A percentile compares a stretch with the other conserved stretches of the same genome.
Conservation (phyloP, 2,888 invertebrate genomes). For the Drosophila diplacantha region DNA sequence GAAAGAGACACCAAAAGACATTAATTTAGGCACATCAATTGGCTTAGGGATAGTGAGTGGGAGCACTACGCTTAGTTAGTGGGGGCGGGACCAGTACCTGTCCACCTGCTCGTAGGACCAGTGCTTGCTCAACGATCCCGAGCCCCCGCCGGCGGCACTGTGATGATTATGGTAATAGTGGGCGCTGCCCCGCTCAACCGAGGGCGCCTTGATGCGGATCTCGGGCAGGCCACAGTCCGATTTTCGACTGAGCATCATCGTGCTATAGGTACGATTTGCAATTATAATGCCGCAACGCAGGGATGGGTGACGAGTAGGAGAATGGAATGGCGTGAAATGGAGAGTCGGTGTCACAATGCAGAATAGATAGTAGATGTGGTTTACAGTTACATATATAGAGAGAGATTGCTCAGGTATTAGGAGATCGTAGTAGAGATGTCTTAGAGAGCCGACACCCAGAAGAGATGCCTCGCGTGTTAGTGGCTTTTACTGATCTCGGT, state of each 20-base stretch:
- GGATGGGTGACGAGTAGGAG: slow-evolving; percentile 35
- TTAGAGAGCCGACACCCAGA: slow-evolving; percentile 14
- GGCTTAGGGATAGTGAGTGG: slow-evolving; percentile 24
- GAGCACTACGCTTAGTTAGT: slow-evolving; percentile 37
- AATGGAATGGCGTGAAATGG: slow-evolving; percentile 37
- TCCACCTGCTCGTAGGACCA: slow-evolving; percentile 76
- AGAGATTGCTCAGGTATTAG: slow-evolving; percentile 35
- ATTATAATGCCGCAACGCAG: slow-evolving; percentile 9
- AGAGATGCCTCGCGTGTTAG: slow-evolving; percentile 18
- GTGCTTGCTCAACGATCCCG: slow-evolving; percentile 74
- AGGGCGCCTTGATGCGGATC: slow-evolving; percentile 89
- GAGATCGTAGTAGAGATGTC: slow-evolving; percentile 34
- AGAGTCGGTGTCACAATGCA: slow-evolving; percentile 35
- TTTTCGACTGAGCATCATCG: slow-evolving; percentile 79
- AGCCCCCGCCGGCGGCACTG: slow-evolving; percentile 80
- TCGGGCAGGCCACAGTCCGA: slow-evolving; percentile 82
- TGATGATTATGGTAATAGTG: slow-evolving; percentile 60
- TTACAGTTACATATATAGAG: slow-evolving; percentile 25
- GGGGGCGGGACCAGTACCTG: slow-evolving; percentile 74
- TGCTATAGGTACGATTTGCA: slow-evolving; percentile 43
- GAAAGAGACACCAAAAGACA: slow-evolving; percentile 35
- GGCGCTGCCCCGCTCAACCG: slow-evolving; percentile 83
- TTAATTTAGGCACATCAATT: slow-evolving; percentile 34
- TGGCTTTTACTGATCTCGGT: slow-evolving; percentile 16
- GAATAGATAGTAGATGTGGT: slow-evolving; percentile 27